phyloP scores from a whole-genome alignment of 2,888 invertebrate genomes.

The Lasioglossum oenotherae region DNA sequence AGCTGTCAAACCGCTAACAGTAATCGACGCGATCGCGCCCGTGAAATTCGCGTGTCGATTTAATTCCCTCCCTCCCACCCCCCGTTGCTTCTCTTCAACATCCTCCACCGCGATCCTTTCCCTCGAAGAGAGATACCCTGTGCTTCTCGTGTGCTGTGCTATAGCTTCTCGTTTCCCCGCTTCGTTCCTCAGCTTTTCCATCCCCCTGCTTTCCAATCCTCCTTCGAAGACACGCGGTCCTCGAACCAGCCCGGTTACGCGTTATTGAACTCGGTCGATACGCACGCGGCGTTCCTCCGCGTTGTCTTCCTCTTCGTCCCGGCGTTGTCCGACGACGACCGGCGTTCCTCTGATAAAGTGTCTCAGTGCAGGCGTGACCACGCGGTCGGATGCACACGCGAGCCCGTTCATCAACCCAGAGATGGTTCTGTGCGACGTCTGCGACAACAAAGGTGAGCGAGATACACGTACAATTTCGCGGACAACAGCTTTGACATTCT shows the following conservation, averaged over 20 bases:
- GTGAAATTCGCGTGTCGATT: background rate
- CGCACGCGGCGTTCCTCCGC: constrained; percentile 24
- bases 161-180: background rate
- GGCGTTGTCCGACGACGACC: constrained; percentile 35
- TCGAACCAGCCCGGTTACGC: constrained; percentile 14
- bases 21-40: constrained; percentile 59
- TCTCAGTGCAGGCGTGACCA: constrained; percentile 67
- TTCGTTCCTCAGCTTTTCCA: background rate
- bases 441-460: constrained; percentile 76
- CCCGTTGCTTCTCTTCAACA: background rate
- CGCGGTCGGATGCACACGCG: constrained; percentile 64
- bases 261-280: constrained; percentile 55
- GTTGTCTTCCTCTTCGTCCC: constrained; percentile 42
- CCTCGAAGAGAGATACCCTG: background rate
- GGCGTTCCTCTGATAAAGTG: constrained; percentile 52
- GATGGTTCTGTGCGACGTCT: constrained; percentile 82
- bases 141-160: constrained; percentile 13
- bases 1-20: constrained; percentile 80
- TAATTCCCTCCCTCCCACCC: background rate
- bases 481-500: background rate
- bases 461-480: background rate
- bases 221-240: constrained; percentile 3
- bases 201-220: background rate
- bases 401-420: constrained; percentile 51
- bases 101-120: background rate